Conservation (phyloP, 1,140 invertebrate species). For the Eubasilissa regina region DNA sequence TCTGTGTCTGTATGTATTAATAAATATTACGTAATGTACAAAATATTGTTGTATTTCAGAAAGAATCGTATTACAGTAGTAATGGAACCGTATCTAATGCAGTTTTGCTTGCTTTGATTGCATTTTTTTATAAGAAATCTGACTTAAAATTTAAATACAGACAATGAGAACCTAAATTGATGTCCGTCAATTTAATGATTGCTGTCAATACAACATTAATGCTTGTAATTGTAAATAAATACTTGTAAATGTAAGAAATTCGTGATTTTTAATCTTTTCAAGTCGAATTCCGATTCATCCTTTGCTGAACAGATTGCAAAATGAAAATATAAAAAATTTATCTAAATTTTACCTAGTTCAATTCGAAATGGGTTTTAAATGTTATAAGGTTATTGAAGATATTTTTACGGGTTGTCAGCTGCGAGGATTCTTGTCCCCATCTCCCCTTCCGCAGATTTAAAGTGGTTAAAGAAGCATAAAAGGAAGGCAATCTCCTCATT, state of each 20-base stretch:
- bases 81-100: too few species aligned
- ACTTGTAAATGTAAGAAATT: too few species aligned
- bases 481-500: conserved; percentile 58
- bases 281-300: too few species aligned
- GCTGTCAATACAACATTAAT: too few species aligned
- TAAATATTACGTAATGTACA: too few species aligned
- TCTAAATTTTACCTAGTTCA: too few species aligned
- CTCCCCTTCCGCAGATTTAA: conserved; percentile 46
- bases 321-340: too few species aligned
- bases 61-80: too few species aligned
- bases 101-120: neutral
- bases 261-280: too few species aligned
- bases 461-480: conserved; percentile 59
- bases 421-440: neutral
- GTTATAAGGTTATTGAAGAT: conserved; percentile 53
- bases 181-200: neutral
- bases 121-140: neutral
- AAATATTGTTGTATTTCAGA: too few species aligned
- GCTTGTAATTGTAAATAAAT: too few species aligned
- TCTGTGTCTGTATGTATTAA: too few species aligned
- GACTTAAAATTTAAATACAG: neutral
- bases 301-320: conserved; percentile 1
- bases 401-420: conserved; percentile 50
- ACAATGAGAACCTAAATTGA: neutral
- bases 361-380: neutral